phyloP scores from a whole-genome alignment of 2,888 invertebrate genomes.

The Ectemnius lituratus region DNA sequence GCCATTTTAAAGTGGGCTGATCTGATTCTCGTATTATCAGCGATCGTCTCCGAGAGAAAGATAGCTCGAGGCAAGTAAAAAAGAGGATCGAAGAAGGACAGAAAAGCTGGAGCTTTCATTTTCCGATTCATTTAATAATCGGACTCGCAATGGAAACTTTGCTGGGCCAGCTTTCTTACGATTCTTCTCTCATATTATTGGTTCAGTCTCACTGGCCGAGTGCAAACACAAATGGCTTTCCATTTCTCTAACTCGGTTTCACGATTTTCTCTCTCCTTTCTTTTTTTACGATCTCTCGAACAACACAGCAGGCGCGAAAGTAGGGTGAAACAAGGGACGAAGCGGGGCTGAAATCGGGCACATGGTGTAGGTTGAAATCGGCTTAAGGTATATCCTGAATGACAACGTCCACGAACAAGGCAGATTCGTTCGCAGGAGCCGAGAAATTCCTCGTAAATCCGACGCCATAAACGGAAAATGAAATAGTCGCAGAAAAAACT shows the following conservation, averaged over 20 bases:
- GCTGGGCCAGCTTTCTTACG: too few species aligned
- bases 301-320: not conserved
- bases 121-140: too few species aligned
- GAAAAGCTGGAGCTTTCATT: too few species aligned
- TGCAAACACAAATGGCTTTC: slow-evolving; percentile 43
- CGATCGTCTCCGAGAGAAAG: too few species aligned
- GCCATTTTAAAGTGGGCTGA: too few species aligned
- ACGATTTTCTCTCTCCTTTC: not conserved
- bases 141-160: too few species aligned
- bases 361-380: slow-evolving; percentile 34
- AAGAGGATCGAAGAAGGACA: too few species aligned
- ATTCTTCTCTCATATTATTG: too few species aligned
- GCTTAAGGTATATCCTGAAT: slow-evolving; percentile 23
- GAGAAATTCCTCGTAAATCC: slow-evolving; percentile 40
- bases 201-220: too few species aligned
- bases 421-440: not conserved
- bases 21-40: too few species aligned
- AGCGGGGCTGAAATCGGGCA: not conserved
- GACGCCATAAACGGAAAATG: slow-evolving; percentile 39
- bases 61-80: too few species aligned
- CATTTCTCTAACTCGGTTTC: slow-evolving; percentile 27
- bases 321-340: not conserved
- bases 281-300: slow-evolving; percentile 16
- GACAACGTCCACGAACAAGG: too few species aligned
- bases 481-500: slow-evolving; percentile 21